Evolutionary conservation across 2,113 vertebrate species (phyloP).

Genomic region (Sinosuthora webbiana): DNA sequence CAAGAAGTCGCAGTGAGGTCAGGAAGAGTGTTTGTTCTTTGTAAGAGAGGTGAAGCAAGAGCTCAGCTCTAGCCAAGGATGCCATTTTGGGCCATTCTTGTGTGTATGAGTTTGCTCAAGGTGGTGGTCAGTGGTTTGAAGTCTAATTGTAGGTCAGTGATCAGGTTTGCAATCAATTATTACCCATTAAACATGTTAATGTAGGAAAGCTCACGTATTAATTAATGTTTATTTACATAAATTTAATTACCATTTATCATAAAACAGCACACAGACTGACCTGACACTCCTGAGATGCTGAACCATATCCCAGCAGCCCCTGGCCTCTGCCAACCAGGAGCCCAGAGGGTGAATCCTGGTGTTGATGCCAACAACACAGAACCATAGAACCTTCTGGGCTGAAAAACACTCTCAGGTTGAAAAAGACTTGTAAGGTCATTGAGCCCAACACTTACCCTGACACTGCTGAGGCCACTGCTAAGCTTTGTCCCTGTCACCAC

Average conservation of each 20-base stretch:
- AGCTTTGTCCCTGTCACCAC: neutral
- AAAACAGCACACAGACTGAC: accelerated
- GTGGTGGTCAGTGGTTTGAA: neutral
- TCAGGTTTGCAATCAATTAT: neutral
- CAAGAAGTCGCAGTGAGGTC: neutral
- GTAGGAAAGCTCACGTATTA: neutral
- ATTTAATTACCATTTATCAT: neutral
- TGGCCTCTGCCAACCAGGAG: neutral
- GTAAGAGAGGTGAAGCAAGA: neutral
- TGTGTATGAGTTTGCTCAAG: neutral
- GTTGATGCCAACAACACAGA: neutral
- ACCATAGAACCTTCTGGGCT: neutral
- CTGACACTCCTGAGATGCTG: neutral
- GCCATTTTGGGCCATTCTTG: neutral
- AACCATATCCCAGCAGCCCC: neutral
- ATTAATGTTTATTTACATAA: neutral
- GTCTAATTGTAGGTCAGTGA: neutral
- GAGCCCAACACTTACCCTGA: neutral
- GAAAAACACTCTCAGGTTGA: neutral
- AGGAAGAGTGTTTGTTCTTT: neutral
- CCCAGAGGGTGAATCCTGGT: neutral
- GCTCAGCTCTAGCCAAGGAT: neutral
- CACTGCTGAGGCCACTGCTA: neutral
- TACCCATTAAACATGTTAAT: neutral
- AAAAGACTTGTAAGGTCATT: neutral